Conservation (phyloP, 2,888 invertebrate species). For the Onthophagus sagittarius region DNA sequence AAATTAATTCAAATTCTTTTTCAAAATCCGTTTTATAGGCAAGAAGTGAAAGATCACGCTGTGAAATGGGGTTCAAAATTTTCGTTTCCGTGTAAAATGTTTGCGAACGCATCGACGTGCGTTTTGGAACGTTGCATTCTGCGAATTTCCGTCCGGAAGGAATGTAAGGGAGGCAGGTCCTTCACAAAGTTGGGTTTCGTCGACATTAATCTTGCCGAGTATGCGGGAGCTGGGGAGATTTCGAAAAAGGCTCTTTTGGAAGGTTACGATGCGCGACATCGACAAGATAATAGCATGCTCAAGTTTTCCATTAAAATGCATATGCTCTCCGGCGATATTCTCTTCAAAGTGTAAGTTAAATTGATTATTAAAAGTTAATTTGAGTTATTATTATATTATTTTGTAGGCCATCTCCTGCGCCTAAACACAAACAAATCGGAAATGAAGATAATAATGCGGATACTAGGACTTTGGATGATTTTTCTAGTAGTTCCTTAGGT, state of each 20-base stretch:
- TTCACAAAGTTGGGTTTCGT: constrained; percentile 96
- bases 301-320: constrained; percentile 88
- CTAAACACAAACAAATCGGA: constrained; percentile 44
- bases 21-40: constrained; percentile 70
- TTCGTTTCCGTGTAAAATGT: constrained; percentile 94
- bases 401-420: constrained; percentile 57
- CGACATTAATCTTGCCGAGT: constrained; percentile 94
- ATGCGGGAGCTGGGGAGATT: constrained; percentile 88
- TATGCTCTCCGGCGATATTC: constrained; percentile 92
- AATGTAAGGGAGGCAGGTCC: constrained; percentile 77
- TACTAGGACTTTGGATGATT: constrained; percentile 53
- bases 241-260: constrained; percentile 87
- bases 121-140: constrained; percentile 90
- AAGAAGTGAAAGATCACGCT: constrained; percentile 89
- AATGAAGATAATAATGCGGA: constrained; percentile 50
- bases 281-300: constrained; percentile 96
- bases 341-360: constrained; percentile 92
- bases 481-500: constrained; percentile 55
- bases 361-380: too few relatives aligned
- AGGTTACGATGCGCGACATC: constrained; percentile 88
- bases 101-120: constrained; percentile 91
- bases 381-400: background rate
- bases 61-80: constrained; percentile 92
- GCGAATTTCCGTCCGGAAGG: constrained; percentile 93
- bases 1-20: too few relatives aligned